Conservation (phyloP, 1,140 invertebrate species). For the Pseudoatta argentina region DNA sequence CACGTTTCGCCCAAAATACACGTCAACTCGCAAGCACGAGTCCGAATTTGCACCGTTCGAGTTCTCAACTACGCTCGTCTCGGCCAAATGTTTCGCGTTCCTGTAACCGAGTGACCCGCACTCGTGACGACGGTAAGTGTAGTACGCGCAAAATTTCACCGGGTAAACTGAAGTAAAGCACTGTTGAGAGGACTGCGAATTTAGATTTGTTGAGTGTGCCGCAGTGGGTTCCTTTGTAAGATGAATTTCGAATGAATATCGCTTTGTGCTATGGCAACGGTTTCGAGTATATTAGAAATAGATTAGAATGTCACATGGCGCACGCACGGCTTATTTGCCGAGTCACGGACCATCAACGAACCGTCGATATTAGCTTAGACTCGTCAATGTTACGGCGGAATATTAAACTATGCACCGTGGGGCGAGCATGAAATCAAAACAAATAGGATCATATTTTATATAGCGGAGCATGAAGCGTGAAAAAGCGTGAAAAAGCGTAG, state of each 20-base stretch:
- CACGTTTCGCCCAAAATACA: conserved; percentile 60
- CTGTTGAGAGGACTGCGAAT: conserved; percentile 32
- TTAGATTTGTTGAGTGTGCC: conserved; percentile 5
- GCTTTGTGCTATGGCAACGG: background rate
- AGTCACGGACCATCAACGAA: conserved; percentile 42
- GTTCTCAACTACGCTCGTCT: conserved; percentile 69
- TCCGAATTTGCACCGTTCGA: conserved; percentile 33
- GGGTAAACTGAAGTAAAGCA: conserved; percentile 29
- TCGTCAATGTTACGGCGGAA: conserved; percentile 14
- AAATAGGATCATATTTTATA: conserved; percentile 1
- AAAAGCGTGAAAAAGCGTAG: background rate
- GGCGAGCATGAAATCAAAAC: conserved; percentile 24
- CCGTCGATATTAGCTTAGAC: conserved; percentile 11
- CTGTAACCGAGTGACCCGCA: conserved; percentile 67
- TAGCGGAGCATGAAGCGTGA: background rate
- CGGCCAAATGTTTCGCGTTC: conserved; percentile 69
- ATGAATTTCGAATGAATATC: conserved; percentile 34
- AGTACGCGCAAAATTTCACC: conserved; percentile 49
- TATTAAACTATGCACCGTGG: conserved; percentile 14
- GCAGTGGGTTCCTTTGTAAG: conserved; percentile 17
- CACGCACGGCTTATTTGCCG: background rate
- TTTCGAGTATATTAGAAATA: conserved; percentile 16
- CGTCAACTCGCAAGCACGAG: conserved; percentile 26
- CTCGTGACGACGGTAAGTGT: conserved; percentile 44
- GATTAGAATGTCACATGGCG: conserved; percentile 30